A percentile compares a stretch with the other conserved stretches of the same genome.
phyloP scores from a whole-genome alignment of 1,140 invertebrate species.

The Zeugodacus cucurbitae region DNA sequence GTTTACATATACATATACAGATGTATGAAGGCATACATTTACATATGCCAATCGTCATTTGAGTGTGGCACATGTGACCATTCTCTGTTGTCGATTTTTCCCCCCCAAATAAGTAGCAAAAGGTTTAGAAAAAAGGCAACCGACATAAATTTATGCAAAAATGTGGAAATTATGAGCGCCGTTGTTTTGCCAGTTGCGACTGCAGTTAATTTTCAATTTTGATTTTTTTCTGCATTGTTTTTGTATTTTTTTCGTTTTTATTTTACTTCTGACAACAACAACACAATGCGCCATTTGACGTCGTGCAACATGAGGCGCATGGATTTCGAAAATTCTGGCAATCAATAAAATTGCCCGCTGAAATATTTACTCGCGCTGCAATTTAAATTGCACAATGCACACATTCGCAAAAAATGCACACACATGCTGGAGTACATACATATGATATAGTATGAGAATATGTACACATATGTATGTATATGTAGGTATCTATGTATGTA shows the following conservation, averaged over 20 bases:
- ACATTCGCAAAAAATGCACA: background rate
- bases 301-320: background rate
- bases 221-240: background rate
- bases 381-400: conserved; percentile 16
- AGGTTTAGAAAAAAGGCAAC: background rate
- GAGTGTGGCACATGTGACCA: background rate
- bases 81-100: background rate
- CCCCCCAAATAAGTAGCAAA: background rate
- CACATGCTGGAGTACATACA: no score
- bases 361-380: background rate
- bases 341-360: background rate
- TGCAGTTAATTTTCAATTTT: background rate
- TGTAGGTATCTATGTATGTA: no score
- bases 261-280: background rate
- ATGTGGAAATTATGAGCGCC: conserved; percentile 9
- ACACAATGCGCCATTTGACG: background rate
- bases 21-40: background rate
- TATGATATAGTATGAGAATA: no score
- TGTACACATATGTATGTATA: no score
- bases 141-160: conserved; percentile 3
- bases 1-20: background rate
- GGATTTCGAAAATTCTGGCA: conserved; percentile 17
- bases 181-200: background rate
- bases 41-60: background rate
- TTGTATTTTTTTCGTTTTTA: background rate